Evolutionary conservation across 2,888 invertebrate species (phyloP).

Genomic region (Dioctria rufipes): DNA sequence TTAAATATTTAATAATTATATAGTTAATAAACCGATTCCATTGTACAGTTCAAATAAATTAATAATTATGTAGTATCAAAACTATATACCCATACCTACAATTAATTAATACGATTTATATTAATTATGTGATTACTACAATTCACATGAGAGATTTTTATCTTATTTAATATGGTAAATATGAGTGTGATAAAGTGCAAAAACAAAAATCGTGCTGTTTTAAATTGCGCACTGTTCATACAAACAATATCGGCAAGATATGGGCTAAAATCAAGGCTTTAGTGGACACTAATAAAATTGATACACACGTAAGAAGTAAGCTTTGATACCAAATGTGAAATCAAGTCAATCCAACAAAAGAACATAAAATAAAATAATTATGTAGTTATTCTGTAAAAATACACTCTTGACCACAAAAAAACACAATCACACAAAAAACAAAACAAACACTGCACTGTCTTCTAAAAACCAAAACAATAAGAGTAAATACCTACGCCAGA

Average conservation of each 20-base stretch:
- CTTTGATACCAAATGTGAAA: slow-evolving; percentile 38
- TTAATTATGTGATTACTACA: neutral
- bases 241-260: slow-evolving; percentile 22
- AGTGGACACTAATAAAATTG: neutral
- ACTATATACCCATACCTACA: neutral
- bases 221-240: neutral
- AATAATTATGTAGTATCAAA: neutral
- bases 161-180: slow-evolving; percentile 4
- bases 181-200: neutral
- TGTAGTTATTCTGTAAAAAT: slow-evolving; percentile 19
- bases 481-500: neutral
- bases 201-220: neutral
- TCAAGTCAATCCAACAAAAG: slow-evolving; percentile 17
- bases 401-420: slow-evolving; percentile 3
- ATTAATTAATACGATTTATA: neutral
- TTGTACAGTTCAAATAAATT: neutral
- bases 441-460: slow-evolving; percentile 31
- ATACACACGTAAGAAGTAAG: neutral
- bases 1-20: neutral
- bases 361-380: neutral
- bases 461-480: slow-evolving; percentile 30
- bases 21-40: slow-evolving; percentile 8
- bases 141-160: neutral
- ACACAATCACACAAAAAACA: slow-evolving; percentile 13
- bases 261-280: slow-evolving; percentile 30